Evolutionary conservation across 92 coral and sea anemone genomes (phyloP), one percentile per base, ranked within the genome.

Genomic region (Montipora capitata): DNA sequence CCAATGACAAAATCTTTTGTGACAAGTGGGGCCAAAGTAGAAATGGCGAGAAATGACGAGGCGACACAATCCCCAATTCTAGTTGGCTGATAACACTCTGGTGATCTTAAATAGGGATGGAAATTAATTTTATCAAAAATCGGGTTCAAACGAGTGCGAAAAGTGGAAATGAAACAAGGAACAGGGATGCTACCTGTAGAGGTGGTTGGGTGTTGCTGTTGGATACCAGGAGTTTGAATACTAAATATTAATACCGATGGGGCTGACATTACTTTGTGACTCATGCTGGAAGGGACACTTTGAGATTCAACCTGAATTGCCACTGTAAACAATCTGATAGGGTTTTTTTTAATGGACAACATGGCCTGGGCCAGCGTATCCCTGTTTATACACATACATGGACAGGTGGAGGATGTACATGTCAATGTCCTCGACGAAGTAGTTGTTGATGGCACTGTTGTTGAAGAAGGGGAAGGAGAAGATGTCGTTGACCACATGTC

Each of bases 231-330:
- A 10, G 3, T 57, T 57, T 10, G 63, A 14, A 12, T 8, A 57
- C 27, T 20, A 20, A 20, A 20, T 20, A 57, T 8, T 3, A 12
- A 57, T 12, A 14, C 63, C 3, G 14, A 3, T 57, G 63, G 3
- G 15, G 16, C 1, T 57, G 63, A 5, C 6, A 5, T 45, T 5
- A 45, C 52, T 45, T 5, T 8, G 52, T 45, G 52, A 45, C 52
- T 45, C 6, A 8, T 5, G 9, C 9, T 45, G 10, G 63, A 57
- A 3, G 63, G 10, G 3, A 57, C 15, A 57, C 63, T 57, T 10
- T 57, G 63, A 10, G 3, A 57, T 12, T 57, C 10, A 57, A n/a
- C 76, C 57, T 85, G 82, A 90, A 84, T 79, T 77, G 52, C 52
- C 52, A 8, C 52, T 5, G 9, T 45, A 57, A 57, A 57, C 63